These are phyloP conservation scores for Melipona beecheii DNA, from an alignment of 2,888 invertebrate genomes.

Conservation along the genomic window DNA sequence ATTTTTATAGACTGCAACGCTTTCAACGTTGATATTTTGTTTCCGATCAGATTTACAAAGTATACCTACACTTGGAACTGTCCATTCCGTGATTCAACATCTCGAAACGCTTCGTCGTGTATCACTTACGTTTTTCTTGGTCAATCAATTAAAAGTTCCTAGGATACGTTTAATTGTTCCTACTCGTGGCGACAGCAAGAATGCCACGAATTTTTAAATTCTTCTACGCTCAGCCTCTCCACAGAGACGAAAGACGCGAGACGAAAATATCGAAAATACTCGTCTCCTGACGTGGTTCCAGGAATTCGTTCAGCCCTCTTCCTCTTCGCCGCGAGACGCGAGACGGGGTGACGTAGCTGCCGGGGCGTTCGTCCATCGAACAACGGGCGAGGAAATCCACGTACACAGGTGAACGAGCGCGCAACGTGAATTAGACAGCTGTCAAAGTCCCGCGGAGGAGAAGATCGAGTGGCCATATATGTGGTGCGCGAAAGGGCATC, in stretches of 20 bases:
- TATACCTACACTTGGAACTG: neutral
- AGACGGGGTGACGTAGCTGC: neutral
- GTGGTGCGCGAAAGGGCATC: slow-evolving; percentile 78
- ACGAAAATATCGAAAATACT: neutral
- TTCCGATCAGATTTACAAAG: fast-evolving
- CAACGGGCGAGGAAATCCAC: slow-evolving; percentile 61
- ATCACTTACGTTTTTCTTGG: too few species aligned
- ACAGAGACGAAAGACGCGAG: neutral
- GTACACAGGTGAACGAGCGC: slow-evolving; percentile 67
- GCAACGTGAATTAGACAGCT: slow-evolving; percentile 78
- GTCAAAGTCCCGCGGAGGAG: slow-evolving; percentile 77
- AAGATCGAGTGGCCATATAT: slow-evolving; percentile 79
- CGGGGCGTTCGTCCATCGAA: slow-evolving; percentile 26
- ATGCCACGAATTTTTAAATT: neutral
- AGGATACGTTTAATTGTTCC: neutral
- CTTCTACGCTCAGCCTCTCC: neutral
- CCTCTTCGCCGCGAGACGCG: neutral
- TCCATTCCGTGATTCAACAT: too few species aligned
- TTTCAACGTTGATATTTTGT: neutral
- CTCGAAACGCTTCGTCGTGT: too few species aligned
- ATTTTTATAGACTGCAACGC: neutral
- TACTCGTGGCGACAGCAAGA: neutral
- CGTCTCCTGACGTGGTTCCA: neutral
- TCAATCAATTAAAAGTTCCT: neutral
- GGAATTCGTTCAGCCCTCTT: neutral